A percentile compares a stretch with the other conserved stretches of the same genome.
Conservation (phyloP, 2,113 vertebrate species). For the Ictidomys tridecemlineatus region DNA sequence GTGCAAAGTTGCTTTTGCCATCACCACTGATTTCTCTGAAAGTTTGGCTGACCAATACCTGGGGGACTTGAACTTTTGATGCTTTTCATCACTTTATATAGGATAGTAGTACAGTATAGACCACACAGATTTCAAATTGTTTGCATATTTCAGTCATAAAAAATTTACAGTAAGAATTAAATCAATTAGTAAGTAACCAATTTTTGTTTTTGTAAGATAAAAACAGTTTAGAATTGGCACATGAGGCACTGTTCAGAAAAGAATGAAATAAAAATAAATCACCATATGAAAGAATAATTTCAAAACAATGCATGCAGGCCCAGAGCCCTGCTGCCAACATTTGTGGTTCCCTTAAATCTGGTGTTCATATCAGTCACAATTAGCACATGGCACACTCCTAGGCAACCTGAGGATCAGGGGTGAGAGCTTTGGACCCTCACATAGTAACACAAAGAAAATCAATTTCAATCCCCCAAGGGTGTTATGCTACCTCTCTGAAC, state of each 20-base stretch:
- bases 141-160: slow-evolving; percentile 25
- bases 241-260: slow-evolving; percentile 50
- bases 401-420: slow-evolving; percentile 35
- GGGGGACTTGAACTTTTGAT: neutral
- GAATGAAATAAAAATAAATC: slow-evolving; percentile 71
- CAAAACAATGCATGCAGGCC: slow-evolving; percentile 69
- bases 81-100: neutral
- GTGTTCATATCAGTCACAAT: neutral
- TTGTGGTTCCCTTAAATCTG: slow-evolving; percentile 50
- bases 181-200: slow-evolving; percentile 46
- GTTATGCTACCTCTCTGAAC: slow-evolving; percentile 80
- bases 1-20: neutral
- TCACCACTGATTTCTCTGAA: neutral
- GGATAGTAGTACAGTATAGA: neutral
- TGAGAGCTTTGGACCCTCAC: slow-evolving; percentile 76
- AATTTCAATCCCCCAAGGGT: slow-evolving; percentile 86
- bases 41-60: neutral
- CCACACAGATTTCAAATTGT: slow-evolving; percentile 10
- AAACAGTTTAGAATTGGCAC: slow-evolving; percentile 36
- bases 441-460: slow-evolving; percentile 86
- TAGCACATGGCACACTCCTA: slow-evolving; percentile 11
- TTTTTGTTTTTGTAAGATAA: slow-evolving; percentile 60
- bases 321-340: slow-evolving; percentile 74
- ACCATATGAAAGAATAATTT: slow-evolving; percentile 78
- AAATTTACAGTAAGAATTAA: slow-evolving; percentile 42